Base-by-base conservation (phyloP, 1,140 invertebrate genomes). In the Sweltsa coloradensis region DNA sequence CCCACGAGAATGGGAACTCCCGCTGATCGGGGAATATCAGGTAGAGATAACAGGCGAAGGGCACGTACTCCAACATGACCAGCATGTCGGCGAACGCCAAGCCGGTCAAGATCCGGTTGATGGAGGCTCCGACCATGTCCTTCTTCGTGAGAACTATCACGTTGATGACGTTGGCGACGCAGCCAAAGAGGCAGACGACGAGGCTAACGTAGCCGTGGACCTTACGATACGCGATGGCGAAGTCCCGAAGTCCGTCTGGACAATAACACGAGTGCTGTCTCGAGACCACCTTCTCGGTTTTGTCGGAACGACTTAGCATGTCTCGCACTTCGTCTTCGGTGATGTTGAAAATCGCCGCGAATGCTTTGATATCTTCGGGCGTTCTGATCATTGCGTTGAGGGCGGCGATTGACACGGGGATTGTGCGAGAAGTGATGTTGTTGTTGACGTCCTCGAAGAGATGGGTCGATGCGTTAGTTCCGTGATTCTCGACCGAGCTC, bases 91-190 rank as follows among this genome's bases (percentile, higher is more conserved):
- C 80, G 0, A 86, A 77, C 0, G 89, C 89, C 24, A 92, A 67
- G 51, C 78, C 78, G 47, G 85, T 79, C 1, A 93, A 71, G 26
- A 92, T 85, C 44, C 79, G 71, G 60, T 92, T 93, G 42, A 90
- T 89, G 1, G 89, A 84, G 0, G 84, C 79, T 29, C 75, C 66
- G 3, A 77, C 74, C 73, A 92, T 82, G 50, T 89, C 82, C 52
- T 84, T 83, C 25, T 86, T 70, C 1, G 90, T 93, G 21, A 96
- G 63, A 1, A 96, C 88, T 2, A 85, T 78, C 27, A 96, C 84
- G 60, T 93, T 96, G 26, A 94, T 66, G 11, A 87, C 67, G 60
- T 96, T 96, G n/a, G 89, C 84, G 43, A 93, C 67, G 29, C 84
- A 84, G 18, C 92, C 91, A 54, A 94, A 87, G 19, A 86, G 62